Evolutionary conservation across 1,140 invertebrate species (phyloP).

Genomic region (Meloidogyne chitwoodi): DNA sequence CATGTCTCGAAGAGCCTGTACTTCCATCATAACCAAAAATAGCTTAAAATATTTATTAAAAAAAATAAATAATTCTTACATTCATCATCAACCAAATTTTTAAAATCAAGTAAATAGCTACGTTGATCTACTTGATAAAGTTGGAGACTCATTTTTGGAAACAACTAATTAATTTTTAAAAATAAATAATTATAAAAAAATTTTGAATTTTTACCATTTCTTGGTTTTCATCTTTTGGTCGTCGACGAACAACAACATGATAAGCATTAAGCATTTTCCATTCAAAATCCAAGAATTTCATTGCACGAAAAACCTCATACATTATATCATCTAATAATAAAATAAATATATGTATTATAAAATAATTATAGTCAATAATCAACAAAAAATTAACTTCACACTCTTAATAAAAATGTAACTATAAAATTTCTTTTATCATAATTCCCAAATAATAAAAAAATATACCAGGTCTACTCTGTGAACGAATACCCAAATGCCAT

Average conservation of each 20-base stretch:
- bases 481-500: constrained; percentile 95
- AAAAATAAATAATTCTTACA: constrained; percentile 28
- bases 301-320: constrained; percentile 97
- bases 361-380: too few species aligned
- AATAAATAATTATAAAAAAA: neutral
- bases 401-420: too few species aligned
- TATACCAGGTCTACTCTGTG: constrained; percentile 76
- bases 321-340: constrained; percentile 87
- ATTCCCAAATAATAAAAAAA: neutral
- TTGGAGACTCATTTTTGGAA: constrained; percentile 91
- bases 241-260: constrained; percentile 80
- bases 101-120: constrained; percentile 94
- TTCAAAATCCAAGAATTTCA: constrained; percentile 90
- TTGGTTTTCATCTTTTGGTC: constrained; percentile 62
- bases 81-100: constrained; percentile 68
- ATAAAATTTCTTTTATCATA: constrained; percentile 69
- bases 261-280: constrained; percentile 93
- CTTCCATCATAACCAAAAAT: constrained; percentile 27
- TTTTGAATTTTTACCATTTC: constrained; percentile 36
- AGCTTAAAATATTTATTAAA: neutral
- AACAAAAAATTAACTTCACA: too few species aligned
- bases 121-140: constrained; percentile 97
- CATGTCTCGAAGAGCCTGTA: constrained; percentile 52
- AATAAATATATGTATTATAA: constrained; percentile 92
- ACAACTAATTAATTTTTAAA: constrained; percentile 24